phyloP scores from a whole-genome alignment of 2,888 invertebrate species.

The Cosmia pyralina region DNA sequence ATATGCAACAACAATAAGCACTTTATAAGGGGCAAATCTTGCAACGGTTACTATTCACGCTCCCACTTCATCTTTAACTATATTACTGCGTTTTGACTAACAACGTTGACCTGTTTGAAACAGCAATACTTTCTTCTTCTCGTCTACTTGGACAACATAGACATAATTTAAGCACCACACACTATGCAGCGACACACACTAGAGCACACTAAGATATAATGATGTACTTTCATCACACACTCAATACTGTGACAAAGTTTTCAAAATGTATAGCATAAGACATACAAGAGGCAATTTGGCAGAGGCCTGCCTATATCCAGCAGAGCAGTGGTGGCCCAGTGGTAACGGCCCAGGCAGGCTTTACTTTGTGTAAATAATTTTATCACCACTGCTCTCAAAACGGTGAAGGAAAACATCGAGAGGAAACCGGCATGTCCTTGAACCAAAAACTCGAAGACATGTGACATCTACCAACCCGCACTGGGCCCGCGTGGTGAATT shows the following conservation, averaged over 20 bases:
- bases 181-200: slow-evolving; percentile 5
- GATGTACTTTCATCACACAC: neutral
- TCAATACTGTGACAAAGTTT: neutral
- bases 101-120: neutral
- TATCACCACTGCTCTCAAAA: no score
- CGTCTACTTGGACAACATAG: neutral
- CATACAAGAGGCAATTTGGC: no score
- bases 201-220: neutral
- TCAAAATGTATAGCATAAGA: neutral
- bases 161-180: neutral
- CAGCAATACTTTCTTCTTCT: neutral
- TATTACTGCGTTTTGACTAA: neutral
- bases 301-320: neutral
- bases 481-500: no score
- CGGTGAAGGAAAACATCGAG: no score
- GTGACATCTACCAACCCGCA: no score
- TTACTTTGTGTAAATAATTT: no score
- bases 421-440: no score
- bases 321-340: neutral
- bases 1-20: no score
- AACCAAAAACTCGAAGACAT: no score
- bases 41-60: no score
- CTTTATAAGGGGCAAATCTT: no score
- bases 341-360: no score
- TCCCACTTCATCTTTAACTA: neutral